Evolutionary conservation across 2,113 vertebrate genomes (phyloP).

Genomic region (Channa maculata): DNA sequence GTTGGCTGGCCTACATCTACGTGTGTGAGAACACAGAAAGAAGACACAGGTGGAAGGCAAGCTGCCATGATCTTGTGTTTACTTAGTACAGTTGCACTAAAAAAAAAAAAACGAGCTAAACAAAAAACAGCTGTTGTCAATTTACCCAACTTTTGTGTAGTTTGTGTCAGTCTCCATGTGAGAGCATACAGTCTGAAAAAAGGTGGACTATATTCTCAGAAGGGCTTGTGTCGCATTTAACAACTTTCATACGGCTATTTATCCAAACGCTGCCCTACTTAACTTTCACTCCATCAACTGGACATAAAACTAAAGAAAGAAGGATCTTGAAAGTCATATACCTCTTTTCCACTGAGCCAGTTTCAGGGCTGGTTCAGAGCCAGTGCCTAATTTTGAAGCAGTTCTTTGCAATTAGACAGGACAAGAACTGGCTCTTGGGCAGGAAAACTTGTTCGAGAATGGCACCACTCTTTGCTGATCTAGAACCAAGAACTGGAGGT

Average conservation of each 20-base stretch:
- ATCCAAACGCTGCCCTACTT: background rate
- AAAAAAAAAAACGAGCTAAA: conserved; percentile 1
- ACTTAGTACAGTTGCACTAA: conserved; percentile 28
- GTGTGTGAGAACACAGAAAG: conserved; percentile 27
- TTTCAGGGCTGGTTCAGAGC: too few species aligned
- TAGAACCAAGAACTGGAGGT: too few species aligned
- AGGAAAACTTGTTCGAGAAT: too few species aligned
- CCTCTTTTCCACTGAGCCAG: too few species aligned
- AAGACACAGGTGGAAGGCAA: conserved; percentile 22
- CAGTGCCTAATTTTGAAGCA: too few species aligned
- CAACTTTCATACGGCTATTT: too few species aligned
- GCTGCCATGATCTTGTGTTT: conserved; percentile 30
- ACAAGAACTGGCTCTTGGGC: too few species aligned
- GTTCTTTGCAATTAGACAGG: too few species aligned
- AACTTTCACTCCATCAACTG: conserved; percentile 5
- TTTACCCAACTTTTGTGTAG: background rate
- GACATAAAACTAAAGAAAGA: conserved; percentile 3
- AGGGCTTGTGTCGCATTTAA: background rate
- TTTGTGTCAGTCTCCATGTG: background rate
- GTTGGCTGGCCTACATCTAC: conserved; percentile 58
- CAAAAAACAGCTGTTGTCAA: conserved; percentile 15
- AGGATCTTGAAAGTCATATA: background rate
- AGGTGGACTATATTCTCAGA: background rate
- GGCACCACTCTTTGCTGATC: too few species aligned
- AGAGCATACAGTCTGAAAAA: conserved; percentile 9